Percentiles rank a stretch among this genome's conserved stretches.
Conservation (phyloP, 2,113 vertebrate genomes). For the Muntiacus muntjak region DNA sequence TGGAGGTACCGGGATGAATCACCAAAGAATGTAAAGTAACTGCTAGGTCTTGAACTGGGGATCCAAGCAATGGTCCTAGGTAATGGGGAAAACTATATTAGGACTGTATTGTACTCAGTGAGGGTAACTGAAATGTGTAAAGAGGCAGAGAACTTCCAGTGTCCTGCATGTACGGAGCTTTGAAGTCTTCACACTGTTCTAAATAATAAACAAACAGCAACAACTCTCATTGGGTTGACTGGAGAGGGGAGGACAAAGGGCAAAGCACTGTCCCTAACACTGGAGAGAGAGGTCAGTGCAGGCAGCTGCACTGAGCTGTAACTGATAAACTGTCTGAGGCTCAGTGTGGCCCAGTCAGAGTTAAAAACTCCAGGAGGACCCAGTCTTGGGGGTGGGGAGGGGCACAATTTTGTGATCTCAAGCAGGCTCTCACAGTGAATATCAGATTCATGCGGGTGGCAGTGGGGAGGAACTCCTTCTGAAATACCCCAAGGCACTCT, state of each 20-base stretch:
- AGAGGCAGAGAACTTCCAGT: not conserved
- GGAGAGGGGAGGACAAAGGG: not conserved
- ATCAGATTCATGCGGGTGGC: not conserved
- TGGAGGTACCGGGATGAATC: slow-evolving; percentile 88
- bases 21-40: slow-evolving; percentile 83
- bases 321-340: not conserved
- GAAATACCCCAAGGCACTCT: not conserved
- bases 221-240: not conserved
- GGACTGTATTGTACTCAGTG: not conserved
- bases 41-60: slow-evolving; percentile 87
- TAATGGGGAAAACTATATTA: not conserved
- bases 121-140: not conserved
- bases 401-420: not conserved
- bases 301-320: not conserved
- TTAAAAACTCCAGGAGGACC: not conserved
- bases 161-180: not conserved
- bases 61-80: slow-evolving; percentile 92
- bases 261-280: not conserved
- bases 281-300: not conserved
- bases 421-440: not conserved
- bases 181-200: not conserved
- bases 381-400: not conserved
- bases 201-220: not conserved
- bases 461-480: not conserved
- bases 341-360: not conserved